Percentiles rank a stretch among this genome's conserved stretches.
Conservation (phyloP, 2,797 vertebrate genomes). For the Semaprochilodus insignis region DNA sequence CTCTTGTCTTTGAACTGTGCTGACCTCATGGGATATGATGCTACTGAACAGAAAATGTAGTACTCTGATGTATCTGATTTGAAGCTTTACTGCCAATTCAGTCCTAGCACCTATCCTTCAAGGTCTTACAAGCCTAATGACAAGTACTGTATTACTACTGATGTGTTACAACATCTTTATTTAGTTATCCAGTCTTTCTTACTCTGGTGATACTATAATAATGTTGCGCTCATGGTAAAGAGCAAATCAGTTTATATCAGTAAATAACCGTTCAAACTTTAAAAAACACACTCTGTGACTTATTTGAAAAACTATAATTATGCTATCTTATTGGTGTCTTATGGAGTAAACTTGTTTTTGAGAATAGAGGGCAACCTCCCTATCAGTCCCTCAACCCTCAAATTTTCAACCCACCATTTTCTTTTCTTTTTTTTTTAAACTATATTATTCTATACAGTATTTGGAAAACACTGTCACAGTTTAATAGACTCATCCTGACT, state of each 20-base stretch:
- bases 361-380: not conserved
- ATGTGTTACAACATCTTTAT: constrained; percentile 58
- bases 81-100: constrained; percentile 71
- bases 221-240: constrained; percentile 4
- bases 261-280: constrained; percentile 6
- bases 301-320: constrained; percentile 18
- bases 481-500: constrained; percentile 81
- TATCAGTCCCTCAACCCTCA: constrained; percentile 61
- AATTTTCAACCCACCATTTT: constrained; percentile 60
- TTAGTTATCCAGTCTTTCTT: constrained; percentile 19
- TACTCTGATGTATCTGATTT: constrained; percentile 68
- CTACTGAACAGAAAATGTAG: constrained; percentile 62
- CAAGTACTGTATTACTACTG: constrained; percentile 60
- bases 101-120: constrained; percentile 63
- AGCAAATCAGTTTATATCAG: constrained; percentile 17
- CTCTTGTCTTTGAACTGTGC: constrained; percentile 9
- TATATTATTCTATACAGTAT: constrained; percentile 74
- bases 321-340: constrained; percentile 32
- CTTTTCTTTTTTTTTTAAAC: constrained; percentile 47
- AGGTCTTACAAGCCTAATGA: constrained; percentile 64
- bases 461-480: constrained; percentile 89
- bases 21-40: constrained; percentile 48
- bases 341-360: constrained; percentile 13
- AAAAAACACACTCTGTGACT: constrained; percentile 2
- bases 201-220: not conserved